Evolutionary conservation across 2,113 vertebrate species (phyloP), one percentile per base, ranked within the genome.

Genomic region (Panthera tigris): DNA sequence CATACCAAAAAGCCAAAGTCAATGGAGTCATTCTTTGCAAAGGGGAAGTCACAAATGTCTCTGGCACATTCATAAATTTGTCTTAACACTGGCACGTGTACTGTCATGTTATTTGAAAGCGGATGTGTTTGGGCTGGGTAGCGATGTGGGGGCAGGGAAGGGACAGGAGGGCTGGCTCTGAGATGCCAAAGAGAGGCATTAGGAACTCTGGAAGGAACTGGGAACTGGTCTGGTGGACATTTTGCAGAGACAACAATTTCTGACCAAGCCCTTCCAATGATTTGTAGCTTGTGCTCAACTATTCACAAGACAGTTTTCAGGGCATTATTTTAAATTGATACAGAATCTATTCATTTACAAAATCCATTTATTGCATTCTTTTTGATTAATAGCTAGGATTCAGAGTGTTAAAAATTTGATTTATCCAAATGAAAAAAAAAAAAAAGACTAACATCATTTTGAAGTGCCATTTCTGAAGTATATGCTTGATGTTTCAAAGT

Each of bases 361-460:
- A 96, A 84, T 63, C 6, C 84, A 94, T 95, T 98, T 96, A 96
- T 95, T 97, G 41, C 13, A 97, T 86, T 83, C 50, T 91, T 93
- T 85, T 36, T 66, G 31, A 94, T 97, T 94, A 92, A 90, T 52
- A 96, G 80, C 48, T 93, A 23, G 9, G 25, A 74, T 78, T 89
- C 84, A 73, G 91, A 92, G 57, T 68, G 7, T 68, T 90, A 88
- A 84, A 93, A 71, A 89, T 57, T 7, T 50, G 4, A 71, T 19
- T 87, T 31, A 92, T 39, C 61, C n/a, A 69, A 88, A 25, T 39
- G 87, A 12, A 91, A 80, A 94, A 91, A 91, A 91, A 41, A 82
- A 84, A 82, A 16, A 91, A 66, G 50, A 80, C 55, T 45, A 89
- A 79, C 45, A 78, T 93, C 39, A 83, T 85, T 79, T 96, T 74